Percentiles rank a stretch among this genome's conserved stretches.
Evolutionary conservation across 2,797 vertebrate species (phyloP).

Genomic region (Sandelia bainsii): DNA sequence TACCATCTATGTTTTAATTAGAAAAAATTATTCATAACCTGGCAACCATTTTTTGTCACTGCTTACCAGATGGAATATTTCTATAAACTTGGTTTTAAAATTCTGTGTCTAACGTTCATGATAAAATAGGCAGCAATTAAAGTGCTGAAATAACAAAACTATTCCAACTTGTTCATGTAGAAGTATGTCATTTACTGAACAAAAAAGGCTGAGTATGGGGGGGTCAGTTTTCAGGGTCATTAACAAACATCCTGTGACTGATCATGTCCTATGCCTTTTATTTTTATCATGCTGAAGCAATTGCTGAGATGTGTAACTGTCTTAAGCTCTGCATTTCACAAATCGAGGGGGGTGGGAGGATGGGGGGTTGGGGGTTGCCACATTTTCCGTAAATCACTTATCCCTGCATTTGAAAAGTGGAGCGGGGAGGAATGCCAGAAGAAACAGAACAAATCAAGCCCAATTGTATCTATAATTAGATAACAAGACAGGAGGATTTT

Average conservation of each 20-base stretch:
- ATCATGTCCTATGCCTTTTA: conserved; percentile 25
- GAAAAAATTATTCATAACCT: not conserved
- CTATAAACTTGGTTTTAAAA: not conserved
- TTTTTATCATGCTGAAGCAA: conserved; percentile 39
- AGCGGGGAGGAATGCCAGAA: conserved; percentile 59
- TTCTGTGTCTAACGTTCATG: too few relatives aligned
- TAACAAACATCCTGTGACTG: conserved; percentile 20
- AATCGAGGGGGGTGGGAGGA: conserved; percentile 30
- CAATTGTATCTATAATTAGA: conserved; percentile 81
- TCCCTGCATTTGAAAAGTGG: conserved; percentile 53
- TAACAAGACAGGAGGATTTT: conserved; percentile 63
- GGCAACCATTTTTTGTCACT: not conserved
- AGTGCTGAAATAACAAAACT: not conserved
- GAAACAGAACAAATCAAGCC: conserved; percentile 76
- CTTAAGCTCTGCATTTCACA: conserved; percentile 26
- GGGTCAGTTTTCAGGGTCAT: not conserved
- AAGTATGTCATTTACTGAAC: not conserved
- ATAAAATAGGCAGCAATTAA: too few relatives aligned
- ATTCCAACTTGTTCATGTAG: not conserved
- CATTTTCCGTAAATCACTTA: conserved; percentile 58
- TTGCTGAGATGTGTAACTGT: conserved; percentile 27
- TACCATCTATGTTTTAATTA: not conserved
- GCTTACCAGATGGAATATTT: not conserved
- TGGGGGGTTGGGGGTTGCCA: conserved; percentile 14
- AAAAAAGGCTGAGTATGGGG: not conserved